Conservation (phyloP, 2,113 vertebrate species). For the Heloderma charlesbogerti region DNA sequence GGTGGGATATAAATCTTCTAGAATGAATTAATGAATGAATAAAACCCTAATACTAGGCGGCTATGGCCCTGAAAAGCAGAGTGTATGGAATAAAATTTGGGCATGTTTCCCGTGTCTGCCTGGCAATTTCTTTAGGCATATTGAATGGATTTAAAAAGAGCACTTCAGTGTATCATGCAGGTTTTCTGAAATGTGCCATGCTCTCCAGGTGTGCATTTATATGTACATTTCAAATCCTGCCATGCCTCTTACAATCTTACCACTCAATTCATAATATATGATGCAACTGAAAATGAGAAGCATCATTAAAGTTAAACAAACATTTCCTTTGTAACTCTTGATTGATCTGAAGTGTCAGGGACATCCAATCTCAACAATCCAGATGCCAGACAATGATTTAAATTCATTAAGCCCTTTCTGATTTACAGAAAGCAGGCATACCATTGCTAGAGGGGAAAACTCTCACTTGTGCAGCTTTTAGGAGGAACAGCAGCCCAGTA, state of each 20-base stretch:
- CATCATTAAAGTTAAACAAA: neutral
- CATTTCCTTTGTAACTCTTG: conserved; percentile 28
- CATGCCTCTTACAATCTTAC: neutral
- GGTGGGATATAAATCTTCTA: neutral
- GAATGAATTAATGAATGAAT: neutral
- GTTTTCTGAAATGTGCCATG: conserved; percentile 11
- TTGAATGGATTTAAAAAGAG: neutral
- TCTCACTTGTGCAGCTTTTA: neutral
- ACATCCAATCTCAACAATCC: conserved; percentile 29
- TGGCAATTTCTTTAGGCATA: conserved; percentile 21
- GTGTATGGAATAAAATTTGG: conserved; percentile 41
- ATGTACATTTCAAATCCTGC: neutral
- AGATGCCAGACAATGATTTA: conserved; percentile 17
- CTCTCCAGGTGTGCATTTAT: neutral
- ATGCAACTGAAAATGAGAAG: neutral
- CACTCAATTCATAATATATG: neutral
- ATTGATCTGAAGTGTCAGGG: conserved; percentile 23
- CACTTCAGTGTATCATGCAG: neutral
- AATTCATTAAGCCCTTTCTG: conserved; percentile 32
- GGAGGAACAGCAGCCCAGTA: neutral
- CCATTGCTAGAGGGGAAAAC: neutral
- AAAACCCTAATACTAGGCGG: conserved; percentile 35
- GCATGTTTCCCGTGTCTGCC: conserved; percentile 37
- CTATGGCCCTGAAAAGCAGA: conserved; percentile 50
- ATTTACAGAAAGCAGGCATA: neutral